These are phyloP conservation scores for Menidia menidia DNA, from an alignment of 2,797 vertebrate genomes.

Conservation along the genomic window DNA sequence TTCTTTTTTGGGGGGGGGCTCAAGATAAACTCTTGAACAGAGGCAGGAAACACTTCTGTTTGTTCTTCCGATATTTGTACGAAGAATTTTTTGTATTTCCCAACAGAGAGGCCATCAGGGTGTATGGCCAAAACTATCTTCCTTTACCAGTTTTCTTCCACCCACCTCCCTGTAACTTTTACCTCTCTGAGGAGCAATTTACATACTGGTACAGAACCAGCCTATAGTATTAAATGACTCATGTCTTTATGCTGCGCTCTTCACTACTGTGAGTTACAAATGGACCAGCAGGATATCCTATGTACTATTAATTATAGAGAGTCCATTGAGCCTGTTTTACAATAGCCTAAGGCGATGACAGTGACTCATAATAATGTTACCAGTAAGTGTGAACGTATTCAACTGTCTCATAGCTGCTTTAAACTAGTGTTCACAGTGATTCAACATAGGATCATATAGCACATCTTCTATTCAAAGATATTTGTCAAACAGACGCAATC, in stretches of 20 bases:
- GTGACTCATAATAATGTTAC: constrained; percentile 31
- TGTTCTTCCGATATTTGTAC: constrained; percentile 54
- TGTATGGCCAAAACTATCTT: constrained; percentile 29
- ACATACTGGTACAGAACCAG: constrained; percentile 3
- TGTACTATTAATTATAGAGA: constrained; percentile 13
- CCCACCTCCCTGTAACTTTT: background rate
- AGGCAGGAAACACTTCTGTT: constrained; percentile 54
- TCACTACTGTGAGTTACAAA: constrained; percentile 13
- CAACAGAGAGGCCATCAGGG: constrained; percentile 39
- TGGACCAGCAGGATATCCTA: constrained; percentile 20
- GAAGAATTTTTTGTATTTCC: constrained; percentile 42
- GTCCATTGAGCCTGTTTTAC: constrained; percentile 18
- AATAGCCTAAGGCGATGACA: constrained; percentile 39
- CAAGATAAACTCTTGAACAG: constrained; percentile 27
- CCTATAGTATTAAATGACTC: constrained; percentile 2
- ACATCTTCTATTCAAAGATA: constrained; percentile 20
- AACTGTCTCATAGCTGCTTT: background rate
- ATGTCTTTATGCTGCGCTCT: constrained; percentile 3
- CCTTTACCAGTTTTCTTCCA: constrained; percentile 45
- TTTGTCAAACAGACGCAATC: constrained; percentile 19
- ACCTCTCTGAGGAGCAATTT: constrained; percentile 24
- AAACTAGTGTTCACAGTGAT: background rate
- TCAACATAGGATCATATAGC: constrained; percentile 5
- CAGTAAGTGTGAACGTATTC: constrained; percentile 5
- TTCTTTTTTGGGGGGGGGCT: constrained; percentile 11